Evolutionary conservation across 2,113 vertebrate genomes (phyloP).

Genomic region (Engystomops pustulosus): DNA sequence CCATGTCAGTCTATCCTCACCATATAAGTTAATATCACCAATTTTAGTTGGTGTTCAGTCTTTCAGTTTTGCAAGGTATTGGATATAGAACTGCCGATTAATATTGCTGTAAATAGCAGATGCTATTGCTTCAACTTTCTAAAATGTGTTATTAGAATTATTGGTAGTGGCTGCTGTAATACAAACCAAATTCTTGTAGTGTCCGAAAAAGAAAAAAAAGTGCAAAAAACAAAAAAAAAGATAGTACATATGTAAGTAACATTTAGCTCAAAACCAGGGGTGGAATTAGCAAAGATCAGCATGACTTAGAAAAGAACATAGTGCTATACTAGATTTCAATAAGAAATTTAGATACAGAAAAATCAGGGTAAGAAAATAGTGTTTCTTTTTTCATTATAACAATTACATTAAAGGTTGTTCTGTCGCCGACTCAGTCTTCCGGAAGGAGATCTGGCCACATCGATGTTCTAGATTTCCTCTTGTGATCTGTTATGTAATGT

Average conservation of each 20-base stretch:
- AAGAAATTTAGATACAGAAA: conserved; percentile 92
- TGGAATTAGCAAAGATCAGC: conserved; percentile 81
- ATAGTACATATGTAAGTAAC: conserved; percentile 74
- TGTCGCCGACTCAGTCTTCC: conserved; percentile 82
- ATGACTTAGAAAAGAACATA: conserved; percentile 86
- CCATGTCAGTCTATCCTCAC: neutral
- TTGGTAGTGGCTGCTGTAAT: conserved; percentile 64
- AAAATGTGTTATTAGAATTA: conserved; percentile 60
- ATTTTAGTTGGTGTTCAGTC: neutral
- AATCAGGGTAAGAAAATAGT: conserved; percentile 95
- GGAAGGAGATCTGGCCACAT: conserved; percentile 66
- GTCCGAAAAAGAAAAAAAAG: conserved; percentile 67
- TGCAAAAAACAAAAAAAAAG: conserved; percentile 77
- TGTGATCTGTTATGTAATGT: conserved; percentile 78
- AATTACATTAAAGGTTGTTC: conserved; percentile 80
- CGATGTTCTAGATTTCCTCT: conserved; percentile 81
- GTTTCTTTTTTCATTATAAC: conserved; percentile 82
- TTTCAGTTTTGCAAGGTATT: neutral
- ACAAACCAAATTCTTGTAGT: conserved; percentile 67
- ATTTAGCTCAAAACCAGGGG: conserved; percentile 79
- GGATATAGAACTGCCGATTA: conserved; percentile 39
- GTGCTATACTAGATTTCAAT: conserved; percentile 88
- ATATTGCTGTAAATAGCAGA: conserved; percentile 63
- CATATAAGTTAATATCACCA: neutral
- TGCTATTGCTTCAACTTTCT: conserved; percentile 60